Percentiles rank a stretch among this genome's conserved stretches.
These are phyloP conservation scores for Heliconius erato DNA, from an alignment of 2,888 invertebrate species.

Conservation along the genomic window DNA sequence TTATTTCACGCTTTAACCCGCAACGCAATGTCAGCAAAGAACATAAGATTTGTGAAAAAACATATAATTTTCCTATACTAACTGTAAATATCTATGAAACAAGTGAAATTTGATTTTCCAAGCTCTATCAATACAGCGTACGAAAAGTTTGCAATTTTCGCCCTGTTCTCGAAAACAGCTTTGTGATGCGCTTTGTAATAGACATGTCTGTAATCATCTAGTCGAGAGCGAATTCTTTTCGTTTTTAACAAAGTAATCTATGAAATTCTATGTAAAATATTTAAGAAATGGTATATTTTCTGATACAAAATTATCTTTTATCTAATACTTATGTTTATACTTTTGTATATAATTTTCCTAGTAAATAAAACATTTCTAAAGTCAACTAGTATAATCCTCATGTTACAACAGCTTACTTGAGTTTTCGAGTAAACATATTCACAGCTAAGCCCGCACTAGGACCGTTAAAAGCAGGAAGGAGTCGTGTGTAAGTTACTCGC, in stretches of 20 bases:
- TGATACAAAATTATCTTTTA: too few relatives aligned
- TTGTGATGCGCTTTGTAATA: slow-evolving; percentile 3
- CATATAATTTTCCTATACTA: background rate
- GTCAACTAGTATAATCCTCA: background rate
- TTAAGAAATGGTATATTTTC: too few relatives aligned
- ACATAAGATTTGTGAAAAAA: background rate
- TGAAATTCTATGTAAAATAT: too few relatives aligned
- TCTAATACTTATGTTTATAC: too few relatives aligned
- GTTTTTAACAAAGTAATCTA: too few relatives aligned
- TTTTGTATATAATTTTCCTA: too few relatives aligned
- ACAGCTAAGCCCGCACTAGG: background rate
- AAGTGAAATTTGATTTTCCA: background rate
- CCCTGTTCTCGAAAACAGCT: background rate
- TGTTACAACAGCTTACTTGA: slow-evolving; percentile 1
- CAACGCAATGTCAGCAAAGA: background rate
- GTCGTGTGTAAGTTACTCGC: background rate
- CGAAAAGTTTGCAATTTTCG: slow-evolving; percentile 3
- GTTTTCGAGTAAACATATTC: slow-evolving; percentile 23
- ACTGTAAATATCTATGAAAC: background rate
- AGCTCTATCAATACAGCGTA: background rate
- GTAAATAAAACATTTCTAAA: background rate
- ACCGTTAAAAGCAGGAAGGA: background rate
- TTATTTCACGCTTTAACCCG: too few relatives aligned
- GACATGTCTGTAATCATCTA: too few relatives aligned
- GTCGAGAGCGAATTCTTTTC: too few relatives aligned